Conservation (phyloP, 2,888 invertebrate species). For the Sturmia bella region DNA sequence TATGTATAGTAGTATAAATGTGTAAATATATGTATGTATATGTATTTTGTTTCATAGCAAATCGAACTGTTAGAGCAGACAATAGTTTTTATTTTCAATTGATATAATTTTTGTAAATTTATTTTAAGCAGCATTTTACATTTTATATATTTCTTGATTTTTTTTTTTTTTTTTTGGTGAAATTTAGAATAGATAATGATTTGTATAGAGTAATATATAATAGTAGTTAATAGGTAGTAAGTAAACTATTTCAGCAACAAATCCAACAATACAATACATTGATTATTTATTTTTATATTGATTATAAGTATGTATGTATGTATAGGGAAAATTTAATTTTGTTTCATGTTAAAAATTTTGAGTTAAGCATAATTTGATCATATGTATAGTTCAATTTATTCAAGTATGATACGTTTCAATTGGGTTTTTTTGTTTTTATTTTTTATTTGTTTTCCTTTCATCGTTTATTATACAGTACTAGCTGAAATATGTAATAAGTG, state of each 20-base stretch:
- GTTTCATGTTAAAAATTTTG: conserved; percentile 30
- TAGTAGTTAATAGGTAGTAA: conserved; percentile 35
- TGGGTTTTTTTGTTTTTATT: conserved; percentile 16
- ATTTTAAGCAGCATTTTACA: conserved; percentile 13
- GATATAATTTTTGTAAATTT: conserved; percentile 1
- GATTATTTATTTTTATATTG: conserved; percentile 35
- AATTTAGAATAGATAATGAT: conserved; percentile 35
- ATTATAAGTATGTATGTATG: conserved; percentile 27
- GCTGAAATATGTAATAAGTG: conserved; percentile 29
- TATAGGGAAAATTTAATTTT: conserved; percentile 17
- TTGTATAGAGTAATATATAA: conserved; percentile 13
- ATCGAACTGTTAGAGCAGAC: conserved; percentile 1
- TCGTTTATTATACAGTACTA: background rate
- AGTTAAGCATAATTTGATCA: conserved; percentile 54
- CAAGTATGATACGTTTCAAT: conserved; percentile 68
- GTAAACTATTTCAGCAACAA: conserved; percentile 69
- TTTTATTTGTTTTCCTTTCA: conserved; percentile 9
- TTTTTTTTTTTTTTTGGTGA: conserved; percentile 22
- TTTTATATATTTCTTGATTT: conserved; percentile 27
- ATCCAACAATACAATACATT: conserved; percentile 66
- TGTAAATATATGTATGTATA: background rate
- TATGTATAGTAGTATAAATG: conserved; percentile 12
- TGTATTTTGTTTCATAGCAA: conserved; percentile 16
- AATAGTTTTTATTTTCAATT: conserved; percentile 16
- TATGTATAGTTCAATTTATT: conserved; percentile 48